Conservation (phyloP, 2,113 vertebrate genomes). For the Paratilapia polleni region DNA sequence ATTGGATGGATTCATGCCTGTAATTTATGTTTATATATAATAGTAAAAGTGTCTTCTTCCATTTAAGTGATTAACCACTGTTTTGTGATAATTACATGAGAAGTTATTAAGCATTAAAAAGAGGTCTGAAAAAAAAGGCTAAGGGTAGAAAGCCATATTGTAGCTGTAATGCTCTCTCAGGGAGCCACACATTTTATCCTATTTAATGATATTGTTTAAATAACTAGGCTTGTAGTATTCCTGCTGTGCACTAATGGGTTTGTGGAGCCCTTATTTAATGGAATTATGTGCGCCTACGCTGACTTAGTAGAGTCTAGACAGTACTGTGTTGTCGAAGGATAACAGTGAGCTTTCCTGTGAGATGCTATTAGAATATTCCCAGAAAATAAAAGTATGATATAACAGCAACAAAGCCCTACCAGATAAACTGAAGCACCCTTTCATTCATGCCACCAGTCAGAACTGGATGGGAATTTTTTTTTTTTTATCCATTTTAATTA, state of each 20-base stretch:
- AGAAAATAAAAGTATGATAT: neutral
- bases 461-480: neutral
- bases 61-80: neutral
- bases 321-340: neutral
- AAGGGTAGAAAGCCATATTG: neutral
- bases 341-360: neutral
- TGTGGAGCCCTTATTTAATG: neutral
- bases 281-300: neutral
- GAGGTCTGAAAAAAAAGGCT: neutral
- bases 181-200: neutral
- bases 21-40: neutral
- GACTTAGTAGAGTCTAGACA: neutral
- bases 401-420: neutral
- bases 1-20: neutral
- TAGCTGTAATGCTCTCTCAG: neutral
- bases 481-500: rapidly evolving
- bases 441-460: neutral
- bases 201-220: neutral
- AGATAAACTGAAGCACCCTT: neutral
- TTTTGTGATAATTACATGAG: neutral
- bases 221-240: neutral
- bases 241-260: neutral
- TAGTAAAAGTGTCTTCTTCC: neutral
- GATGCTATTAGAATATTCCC: neutral
- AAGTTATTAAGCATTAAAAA: conserved; percentile 4